Percentiles rank a stretch among this genome's conserved stretches.
These are phyloP conservation scores for Drosophila parthenogenetica DNA, from an alignment of 2,888 invertebrate species.

Conservation along the genomic window DNA sequence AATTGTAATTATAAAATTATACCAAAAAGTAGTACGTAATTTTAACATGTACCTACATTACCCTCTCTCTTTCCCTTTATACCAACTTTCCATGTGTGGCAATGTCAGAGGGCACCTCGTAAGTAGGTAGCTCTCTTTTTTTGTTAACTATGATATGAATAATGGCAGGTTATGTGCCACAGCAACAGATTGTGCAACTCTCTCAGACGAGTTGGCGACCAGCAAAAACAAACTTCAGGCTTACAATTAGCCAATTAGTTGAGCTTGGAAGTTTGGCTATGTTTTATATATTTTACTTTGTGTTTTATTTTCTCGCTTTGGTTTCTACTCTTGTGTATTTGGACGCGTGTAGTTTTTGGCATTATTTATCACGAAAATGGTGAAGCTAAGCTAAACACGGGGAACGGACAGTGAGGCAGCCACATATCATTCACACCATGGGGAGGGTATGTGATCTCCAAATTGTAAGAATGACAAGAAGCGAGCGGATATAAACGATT, in stretches of 20 bases:
- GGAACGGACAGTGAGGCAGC: conserved; percentile 9
- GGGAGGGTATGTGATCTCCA: not conserved
- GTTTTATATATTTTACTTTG: conserved; percentile 26
- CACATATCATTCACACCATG: conserved; percentile 10
- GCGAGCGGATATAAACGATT: not conserved
- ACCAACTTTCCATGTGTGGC: conserved; percentile 5
- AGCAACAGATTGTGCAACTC: conserved; percentile 59
- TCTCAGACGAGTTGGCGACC: conserved; percentile 40
- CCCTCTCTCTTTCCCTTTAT: not conserved
- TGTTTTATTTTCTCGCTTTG: conserved; percentile 23
- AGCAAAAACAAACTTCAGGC: conserved; percentile 43
- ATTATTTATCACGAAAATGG: conserved; percentile 28
- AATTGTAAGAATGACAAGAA: not conserved
- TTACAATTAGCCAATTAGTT: conserved; percentile 68
- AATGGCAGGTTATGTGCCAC: conserved; percentile 30
- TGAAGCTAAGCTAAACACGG: not conserved
- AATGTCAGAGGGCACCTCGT: conserved; percentile 56
- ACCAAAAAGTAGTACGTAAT: not conserved
- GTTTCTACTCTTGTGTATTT: conserved; percentile 17
- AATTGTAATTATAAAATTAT: conserved; percentile 20
- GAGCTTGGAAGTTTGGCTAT: conserved; percentile 37
- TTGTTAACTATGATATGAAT: conserved; percentile 15
- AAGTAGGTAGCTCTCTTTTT: conserved; percentile 29
- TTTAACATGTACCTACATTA: not conserved
- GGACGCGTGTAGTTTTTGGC: conserved; percentile 17